Evolutionary conservation across 1,140 invertebrate species (phyloP), one percentile per base, ranked within the genome.

Genomic region (Piezodorus guildinii): DNA sequence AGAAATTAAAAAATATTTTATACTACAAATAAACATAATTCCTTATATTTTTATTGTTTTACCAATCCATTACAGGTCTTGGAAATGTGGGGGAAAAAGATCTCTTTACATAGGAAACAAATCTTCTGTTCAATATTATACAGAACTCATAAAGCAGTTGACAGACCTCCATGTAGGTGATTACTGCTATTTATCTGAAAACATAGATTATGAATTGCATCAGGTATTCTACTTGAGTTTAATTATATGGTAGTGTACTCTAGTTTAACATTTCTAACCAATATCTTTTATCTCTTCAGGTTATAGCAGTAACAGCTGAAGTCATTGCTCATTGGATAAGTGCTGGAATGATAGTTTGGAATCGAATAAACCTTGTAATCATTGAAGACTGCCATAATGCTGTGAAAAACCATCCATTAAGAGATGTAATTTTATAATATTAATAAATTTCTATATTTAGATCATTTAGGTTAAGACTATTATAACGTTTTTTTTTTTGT

Each of bases 351-450:
- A 69, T 86, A 21, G 66, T 72, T 44, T 73, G 65, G 30, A 71
- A 70, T 34, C 70, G 80, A 58, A 77, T 93, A 30, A 87, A 88
- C 75, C 75, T 94, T 62, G 70, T 94, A 16, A 80, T 94, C 59
- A 77, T 94, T 43, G 90, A 95, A 73, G 85, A 94, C 71, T 93
- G 90, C 74, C 88, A 90, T 72, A 76, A 80, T 68, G 79, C 80
- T 45, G 70, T 77, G 14, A 72, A 75, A 65, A 71, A 73, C 25
- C 74, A 80, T 64, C 70, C 75, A 6, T 73, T 84, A 62, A 72
- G 74, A 64, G 69, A 74, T 65, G 76, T 85, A 69, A 71, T 60
- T 1, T 4, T 39, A 39, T 69, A 73, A 67, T 62, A 59, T 25
- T 68, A n/a, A 52, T 17, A 14, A 10, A 52, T 19, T n/a, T 52